phyloP scores from a whole-genome alignment of 2,888 invertebrate species.

The Octodonta nipae region DNA sequence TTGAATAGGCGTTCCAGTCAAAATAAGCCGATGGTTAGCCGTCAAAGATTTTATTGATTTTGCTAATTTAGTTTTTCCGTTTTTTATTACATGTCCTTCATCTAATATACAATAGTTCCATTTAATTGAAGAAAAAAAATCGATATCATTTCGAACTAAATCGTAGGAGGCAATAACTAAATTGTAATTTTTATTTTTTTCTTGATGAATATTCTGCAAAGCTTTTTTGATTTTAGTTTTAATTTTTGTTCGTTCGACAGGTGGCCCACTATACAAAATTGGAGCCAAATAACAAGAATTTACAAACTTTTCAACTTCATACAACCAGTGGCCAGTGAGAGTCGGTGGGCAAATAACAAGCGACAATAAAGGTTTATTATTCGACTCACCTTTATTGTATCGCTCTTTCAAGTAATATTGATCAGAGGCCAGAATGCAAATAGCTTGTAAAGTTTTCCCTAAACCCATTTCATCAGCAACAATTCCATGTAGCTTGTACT shows the following conservation, averaged over 20 bases:
- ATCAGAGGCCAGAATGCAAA: conserved; percentile 83
- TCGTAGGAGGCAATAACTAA: conserved; percentile 91
- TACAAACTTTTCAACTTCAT: conserved; percentile 91
- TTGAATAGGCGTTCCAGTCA: conserved; percentile 95
- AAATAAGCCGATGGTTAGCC: conserved; percentile 81
- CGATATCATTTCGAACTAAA: conserved; percentile 90
- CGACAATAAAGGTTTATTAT: conserved; percentile 57
- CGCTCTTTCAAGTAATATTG: conserved; percentile 53
- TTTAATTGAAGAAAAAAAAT: conserved; percentile 71
- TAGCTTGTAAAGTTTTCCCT: conserved; percentile 91
- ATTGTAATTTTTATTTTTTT: conserved; percentile 63
- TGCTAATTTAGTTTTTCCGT: conserved; percentile 91
- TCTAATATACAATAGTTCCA: conserved; percentile 97
- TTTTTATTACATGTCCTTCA: conserved; percentile 96
- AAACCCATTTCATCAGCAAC: conserved; percentile 99
- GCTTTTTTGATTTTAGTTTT: conserved; percentile 57
- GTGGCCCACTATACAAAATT: conserved; percentile 76
- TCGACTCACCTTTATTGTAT: conserved; percentile 40
- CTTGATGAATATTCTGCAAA: too few species aligned
- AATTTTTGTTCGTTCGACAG: conserved; percentile 65
- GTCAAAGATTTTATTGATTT: conserved; percentile 79
- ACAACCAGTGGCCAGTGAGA: conserved; percentile 94
- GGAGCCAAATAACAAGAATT: conserved; percentile 58
- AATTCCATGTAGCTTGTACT: conserved; percentile 91
- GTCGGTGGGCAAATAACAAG: conserved; percentile 95